phyloP scores from a whole-genome alignment of 1,140 invertebrate species.

The Diorhabda sublineata region DNA sequence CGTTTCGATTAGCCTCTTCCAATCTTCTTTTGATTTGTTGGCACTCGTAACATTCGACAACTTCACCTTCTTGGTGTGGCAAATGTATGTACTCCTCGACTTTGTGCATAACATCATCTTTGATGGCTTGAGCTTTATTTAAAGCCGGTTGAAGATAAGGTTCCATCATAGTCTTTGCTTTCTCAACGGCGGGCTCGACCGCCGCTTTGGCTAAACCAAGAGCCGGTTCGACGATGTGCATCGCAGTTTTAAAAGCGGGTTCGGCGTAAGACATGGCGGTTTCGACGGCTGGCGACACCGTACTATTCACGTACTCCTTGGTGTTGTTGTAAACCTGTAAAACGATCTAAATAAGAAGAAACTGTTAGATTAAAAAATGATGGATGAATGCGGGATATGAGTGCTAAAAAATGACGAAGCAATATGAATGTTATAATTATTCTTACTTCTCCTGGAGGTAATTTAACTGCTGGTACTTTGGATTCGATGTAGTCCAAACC shows the following conservation, averaged over 20 bases:
- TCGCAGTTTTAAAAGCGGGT: conserved; percentile 39
- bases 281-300: conserved; percentile 37
- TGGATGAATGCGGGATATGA: conserved; percentile 9
- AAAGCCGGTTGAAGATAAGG: conserved; percentile 34
- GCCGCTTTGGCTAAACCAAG: conserved; percentile 26
- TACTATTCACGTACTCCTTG: conserved; percentile 53
- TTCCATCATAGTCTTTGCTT: conserved; percentile 30
- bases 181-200: conserved; percentile 35
- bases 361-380: conserved; percentile 23
- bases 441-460: conserved; percentile 50
- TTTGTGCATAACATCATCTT: conserved; percentile 37
- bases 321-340: conserved; percentile 56
- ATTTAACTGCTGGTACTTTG: conserved; percentile 51
- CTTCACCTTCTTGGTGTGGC: conserved; percentile 13
- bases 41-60: conserved; percentile 12
- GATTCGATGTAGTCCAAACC: conserved; percentile 51
- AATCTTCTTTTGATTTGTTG: conserved; percentile 5
- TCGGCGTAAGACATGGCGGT: conserved; percentile 27
- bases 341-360: conserved; percentile 35
- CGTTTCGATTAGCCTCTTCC: background rate
- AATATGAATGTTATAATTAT: background rate
- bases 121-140: conserved; percentile 34
- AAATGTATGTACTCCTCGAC: conserved; percentile 35
- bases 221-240: conserved; percentile 36
- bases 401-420: background rate